A percentile compares a stretch with the other conserved stretches of the same genome.
These are phyloP conservation scores for Gymnodraco acuticeps DNA, from an alignment of 2,797 vertebrate genomes.

Conservation along the genomic window DNA sequence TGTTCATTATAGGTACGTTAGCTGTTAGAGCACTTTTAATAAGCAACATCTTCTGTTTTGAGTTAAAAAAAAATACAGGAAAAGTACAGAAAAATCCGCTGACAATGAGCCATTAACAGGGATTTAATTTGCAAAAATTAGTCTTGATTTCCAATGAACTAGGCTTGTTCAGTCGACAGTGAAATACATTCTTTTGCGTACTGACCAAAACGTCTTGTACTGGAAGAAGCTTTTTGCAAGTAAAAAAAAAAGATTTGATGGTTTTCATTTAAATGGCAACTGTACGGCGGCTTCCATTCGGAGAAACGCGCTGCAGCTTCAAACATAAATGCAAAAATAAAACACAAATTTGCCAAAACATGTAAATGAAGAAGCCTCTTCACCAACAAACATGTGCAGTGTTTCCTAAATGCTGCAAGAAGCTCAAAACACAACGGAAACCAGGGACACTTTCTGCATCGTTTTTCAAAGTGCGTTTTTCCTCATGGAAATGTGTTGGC, in stretches of 20 bases:
- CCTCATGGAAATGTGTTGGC: too few relatives aligned
- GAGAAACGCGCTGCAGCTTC: too few relatives aligned
- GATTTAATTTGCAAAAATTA: background rate
- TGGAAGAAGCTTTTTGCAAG: background rate
- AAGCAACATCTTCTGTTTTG: background rate
- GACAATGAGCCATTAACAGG: background rate
- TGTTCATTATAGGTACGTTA: slow-evolving; percentile 1
- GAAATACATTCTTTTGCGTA: slow-evolving; percentile 19
- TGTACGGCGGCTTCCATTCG: background rate
- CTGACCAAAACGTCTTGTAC: background rate
- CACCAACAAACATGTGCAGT: too few relatives aligned
- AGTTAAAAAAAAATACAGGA: background rate
- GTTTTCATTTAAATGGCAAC: background rate
- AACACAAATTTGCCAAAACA: too few relatives aligned
- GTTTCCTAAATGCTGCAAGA: too few relatives aligned
- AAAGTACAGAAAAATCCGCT: background rate
- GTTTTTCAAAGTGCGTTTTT: too few relatives aligned
- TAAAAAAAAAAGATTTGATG: background rate
- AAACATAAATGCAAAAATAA: too few relatives aligned
- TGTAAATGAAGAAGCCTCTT: too few relatives aligned
- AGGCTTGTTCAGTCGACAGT: slow-evolving; percentile 20
- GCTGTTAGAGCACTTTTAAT: slow-evolving; percentile 1
- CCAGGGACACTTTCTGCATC: too few relatives aligned
- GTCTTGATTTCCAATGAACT: slow-evolving; percentile 15
- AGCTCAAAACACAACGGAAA: too few relatives aligned